Evolutionary conservation across 1,140 invertebrate species (phyloP).

Genomic region (Drosophila burlai): DNA sequence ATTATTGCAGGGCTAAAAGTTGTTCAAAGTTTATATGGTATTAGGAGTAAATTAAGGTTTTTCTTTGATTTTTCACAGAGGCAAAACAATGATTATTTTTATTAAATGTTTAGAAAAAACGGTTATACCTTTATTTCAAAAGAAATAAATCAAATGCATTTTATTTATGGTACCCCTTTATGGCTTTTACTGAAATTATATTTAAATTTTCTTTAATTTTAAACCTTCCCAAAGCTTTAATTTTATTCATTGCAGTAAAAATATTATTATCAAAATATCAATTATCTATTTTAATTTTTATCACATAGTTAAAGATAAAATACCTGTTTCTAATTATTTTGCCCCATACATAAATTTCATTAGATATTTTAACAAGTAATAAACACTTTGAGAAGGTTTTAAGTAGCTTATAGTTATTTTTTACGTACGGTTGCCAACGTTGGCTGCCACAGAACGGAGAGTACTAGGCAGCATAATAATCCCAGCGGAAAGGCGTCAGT

Average conservation of each 20-base stretch:
- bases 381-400: background rate
- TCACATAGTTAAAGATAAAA: background rate
- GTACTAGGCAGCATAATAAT: conserved; percentile 42
- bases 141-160: background rate
- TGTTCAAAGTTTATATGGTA: background rate
- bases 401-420: conserved; percentile 9
- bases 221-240: background rate
- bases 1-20: background rate
- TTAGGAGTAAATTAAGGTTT: too few relatives aligned
- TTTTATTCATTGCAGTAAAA: background rate
- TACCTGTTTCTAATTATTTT: background rate
- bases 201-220: background rate
- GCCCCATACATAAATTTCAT: background rate
- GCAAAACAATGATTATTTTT: too few relatives aligned
- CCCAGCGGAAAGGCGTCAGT: conserved; percentile 40
- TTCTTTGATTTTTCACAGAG: background rate
- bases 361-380: background rate
- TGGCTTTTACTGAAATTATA: background rate
- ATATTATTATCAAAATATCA: background rate
- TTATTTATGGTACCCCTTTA: background rate
- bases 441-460: conserved; percentile 20
- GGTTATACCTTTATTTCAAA: background rate
- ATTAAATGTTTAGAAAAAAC: too few relatives aligned
- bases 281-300: too few relatives aligned
- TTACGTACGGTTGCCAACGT: conserved; percentile 38